These are phyloP conservation scores for Odontomachus brunneus DNA, from an alignment of 1,140 invertebrate genomes.

Conservation along the genomic window DNA sequence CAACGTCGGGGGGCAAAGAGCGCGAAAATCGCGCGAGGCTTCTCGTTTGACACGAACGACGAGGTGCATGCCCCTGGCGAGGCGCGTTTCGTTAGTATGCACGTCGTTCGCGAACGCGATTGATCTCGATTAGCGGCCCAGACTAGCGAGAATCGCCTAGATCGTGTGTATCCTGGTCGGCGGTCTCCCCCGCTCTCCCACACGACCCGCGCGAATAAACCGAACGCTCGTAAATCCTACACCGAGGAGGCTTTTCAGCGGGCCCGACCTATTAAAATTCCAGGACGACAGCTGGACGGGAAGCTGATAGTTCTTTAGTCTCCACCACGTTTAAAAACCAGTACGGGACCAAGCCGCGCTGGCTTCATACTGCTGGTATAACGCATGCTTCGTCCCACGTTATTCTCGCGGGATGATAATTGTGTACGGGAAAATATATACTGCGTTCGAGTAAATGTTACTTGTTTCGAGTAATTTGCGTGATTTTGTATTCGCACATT, in stretches of 20 bases:
- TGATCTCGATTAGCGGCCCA: slow-evolving; percentile 59
- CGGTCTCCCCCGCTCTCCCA: background rate
- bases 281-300: slow-evolving; percentile 60
- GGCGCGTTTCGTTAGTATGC: no score
- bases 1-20: background rate
- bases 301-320: slow-evolving; percentile 37
- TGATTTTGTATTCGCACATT: no score
- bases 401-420: background rate
- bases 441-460: no score
- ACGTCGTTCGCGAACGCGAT: background rate
- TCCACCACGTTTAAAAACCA: background rate
- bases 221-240: slow-evolving; percentile 59
- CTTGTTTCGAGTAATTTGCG: no score
- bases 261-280: slow-evolving; percentile 64
- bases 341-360: background rate
- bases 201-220: slow-evolving; percentile 56
- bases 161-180: background rate
- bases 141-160: no score
- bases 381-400: background rate
- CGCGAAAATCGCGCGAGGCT: background rate
- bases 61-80: background rate
- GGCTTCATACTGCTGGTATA: no score
- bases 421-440: no score
- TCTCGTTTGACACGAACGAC: slow-evolving; percentile 21
- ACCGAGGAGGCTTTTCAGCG: slow-evolving; percentile 24